These are phyloP conservation scores for Serinus canaria DNA, from an alignment of 2,113 vertebrate genomes.

Conservation along the genomic window DNA sequence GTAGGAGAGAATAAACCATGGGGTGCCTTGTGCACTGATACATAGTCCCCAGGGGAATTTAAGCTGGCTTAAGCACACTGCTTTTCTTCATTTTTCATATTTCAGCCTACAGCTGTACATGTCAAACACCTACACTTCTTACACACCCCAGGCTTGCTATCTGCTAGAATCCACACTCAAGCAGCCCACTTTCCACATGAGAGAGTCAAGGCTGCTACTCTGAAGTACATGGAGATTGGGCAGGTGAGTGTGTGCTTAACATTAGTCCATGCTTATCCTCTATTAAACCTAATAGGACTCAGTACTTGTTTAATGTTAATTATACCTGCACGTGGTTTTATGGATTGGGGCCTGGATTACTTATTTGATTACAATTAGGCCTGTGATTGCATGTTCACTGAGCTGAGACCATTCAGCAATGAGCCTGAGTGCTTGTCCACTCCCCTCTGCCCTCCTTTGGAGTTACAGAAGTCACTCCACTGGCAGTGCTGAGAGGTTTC, in stretches of 20 bases:
- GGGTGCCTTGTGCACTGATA: background rate
- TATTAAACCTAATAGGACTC: background rate
- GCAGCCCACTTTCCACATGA: background rate
- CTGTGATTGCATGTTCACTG: slow-evolving; percentile 7
- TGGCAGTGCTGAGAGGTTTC: background rate
- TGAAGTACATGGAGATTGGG: background rate
- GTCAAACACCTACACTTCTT: too few species aligned
- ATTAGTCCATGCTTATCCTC: background rate
- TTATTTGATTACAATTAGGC: slow-evolving; percentile 57
- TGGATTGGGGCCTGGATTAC: slow-evolving; percentile 17
- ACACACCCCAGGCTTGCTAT: rapidly evolving
- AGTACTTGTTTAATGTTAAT: slow-evolving; percentile 40
- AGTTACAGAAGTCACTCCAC: background rate
- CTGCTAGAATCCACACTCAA: background rate
- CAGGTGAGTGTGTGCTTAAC: background rate
- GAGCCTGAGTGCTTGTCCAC: background rate
- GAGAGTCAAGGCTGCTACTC: background rate
- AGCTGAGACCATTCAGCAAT: background rate
- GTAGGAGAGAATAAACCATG: background rate
- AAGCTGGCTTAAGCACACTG: background rate
- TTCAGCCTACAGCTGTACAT: background rate
- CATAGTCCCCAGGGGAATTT: background rate
- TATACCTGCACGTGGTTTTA: slow-evolving; percentile 16
- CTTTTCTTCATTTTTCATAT: background rate
- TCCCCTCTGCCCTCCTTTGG: background rate